Conservation (phyloP, 2,113 vertebrate species). For the Meriones unguiculatus region DNA sequence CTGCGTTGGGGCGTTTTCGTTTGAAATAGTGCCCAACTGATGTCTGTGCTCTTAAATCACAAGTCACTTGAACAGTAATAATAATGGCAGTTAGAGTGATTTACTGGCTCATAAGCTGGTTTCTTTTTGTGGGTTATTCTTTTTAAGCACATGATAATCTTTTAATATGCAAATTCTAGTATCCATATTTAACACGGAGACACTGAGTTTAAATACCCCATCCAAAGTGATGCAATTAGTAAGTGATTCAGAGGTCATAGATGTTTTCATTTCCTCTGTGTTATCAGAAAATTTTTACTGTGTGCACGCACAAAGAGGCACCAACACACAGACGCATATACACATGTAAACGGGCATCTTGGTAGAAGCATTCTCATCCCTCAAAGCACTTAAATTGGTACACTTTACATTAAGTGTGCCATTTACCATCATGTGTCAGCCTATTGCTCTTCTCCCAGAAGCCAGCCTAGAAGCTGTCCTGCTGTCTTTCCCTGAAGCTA, state of each 20-base stretch:
- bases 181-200: not conserved
- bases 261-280: conserved; percentile 15
- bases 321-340: too few relatives aligned
- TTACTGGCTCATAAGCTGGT: not conserved
- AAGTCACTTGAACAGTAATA: not conserved
- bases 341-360: not conserved
- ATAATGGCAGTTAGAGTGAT: not conserved
- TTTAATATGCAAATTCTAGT: not conserved
- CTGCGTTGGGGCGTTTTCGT: not conserved
- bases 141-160: not conserved
- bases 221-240: not conserved
- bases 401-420: not conserved
- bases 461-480: not conserved
- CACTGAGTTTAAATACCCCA: not conserved
- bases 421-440: not conserved
- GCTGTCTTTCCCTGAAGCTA: not conserved
- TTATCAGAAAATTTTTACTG: not conserved
- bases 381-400: not conserved
- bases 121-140: conserved; percentile 11
- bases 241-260: not conserved
- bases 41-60: not conserved
- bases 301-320: not conserved
- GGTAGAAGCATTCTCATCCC: not conserved
- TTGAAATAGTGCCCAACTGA: not conserved
- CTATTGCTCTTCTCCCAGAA: not conserved